phyloP scores from a whole-genome alignment of 2,113 vertebrate genomes.

The Sigmodon hispidus region DNA sequence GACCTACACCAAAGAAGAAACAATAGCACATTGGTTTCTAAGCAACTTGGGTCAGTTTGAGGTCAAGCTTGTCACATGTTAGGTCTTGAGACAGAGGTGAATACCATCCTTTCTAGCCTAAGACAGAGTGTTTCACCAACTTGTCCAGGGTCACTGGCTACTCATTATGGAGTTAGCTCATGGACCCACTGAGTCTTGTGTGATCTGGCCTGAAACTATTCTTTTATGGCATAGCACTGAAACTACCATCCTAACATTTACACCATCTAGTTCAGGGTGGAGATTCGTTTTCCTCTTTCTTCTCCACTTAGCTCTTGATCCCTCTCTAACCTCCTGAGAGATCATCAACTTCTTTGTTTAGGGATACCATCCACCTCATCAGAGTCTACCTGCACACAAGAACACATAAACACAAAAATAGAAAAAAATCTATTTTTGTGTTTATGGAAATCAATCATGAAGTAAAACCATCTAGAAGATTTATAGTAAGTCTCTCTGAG shows the following conservation, averaged over 20 bases:
- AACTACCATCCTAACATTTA: background rate
- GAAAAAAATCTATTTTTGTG: background rate
- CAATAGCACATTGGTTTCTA: slow-evolving; percentile 30
- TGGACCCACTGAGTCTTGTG: too few species aligned
- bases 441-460: background rate
- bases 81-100: background rate
- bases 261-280: background rate
- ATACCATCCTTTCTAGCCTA: too few species aligned
- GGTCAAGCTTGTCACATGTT: background rate
- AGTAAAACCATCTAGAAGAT: background rate
- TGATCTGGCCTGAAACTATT: background rate
- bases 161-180: background rate
- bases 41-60: background rate
- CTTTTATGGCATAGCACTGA: background rate
- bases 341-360: background rate
- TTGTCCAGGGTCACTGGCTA: background rate
- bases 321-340: background rate
- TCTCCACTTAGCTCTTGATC: background rate
- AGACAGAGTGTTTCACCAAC: background rate
- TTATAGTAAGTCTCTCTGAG: background rate
- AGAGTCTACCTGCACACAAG: background rate
- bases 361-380: background rate
- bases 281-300: background rate
- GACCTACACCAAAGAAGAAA: slow-evolving; percentile 45
- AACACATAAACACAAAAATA: too few species aligned